Percentiles rank a stretch among this genome's conserved stretches.
phyloP scores from a whole-genome alignment of 2,113 vertebrate genomes.

The Hippocampus barbouri region DNA sequence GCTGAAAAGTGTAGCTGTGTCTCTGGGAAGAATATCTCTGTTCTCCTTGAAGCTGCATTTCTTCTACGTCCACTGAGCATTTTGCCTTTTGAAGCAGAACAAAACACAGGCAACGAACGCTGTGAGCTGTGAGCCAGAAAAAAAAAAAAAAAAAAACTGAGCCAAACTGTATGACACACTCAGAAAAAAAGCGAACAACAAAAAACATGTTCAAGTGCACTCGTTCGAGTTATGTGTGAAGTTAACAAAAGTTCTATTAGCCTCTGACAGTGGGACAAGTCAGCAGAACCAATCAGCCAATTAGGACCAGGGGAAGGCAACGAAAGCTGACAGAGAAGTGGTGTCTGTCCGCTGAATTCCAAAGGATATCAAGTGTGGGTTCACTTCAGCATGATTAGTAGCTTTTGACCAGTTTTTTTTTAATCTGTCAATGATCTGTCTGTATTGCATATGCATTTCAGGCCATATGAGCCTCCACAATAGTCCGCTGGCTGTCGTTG shows the following conservation, averaged over 20 bases:
- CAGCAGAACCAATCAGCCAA: neutral
- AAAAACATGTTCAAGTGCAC: neutral
- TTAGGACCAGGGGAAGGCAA: neutral
- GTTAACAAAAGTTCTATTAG: neutral
- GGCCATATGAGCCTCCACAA: neutral
- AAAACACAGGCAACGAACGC: neutral
- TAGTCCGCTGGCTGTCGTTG: neutral
- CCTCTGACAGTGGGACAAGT: neutral
- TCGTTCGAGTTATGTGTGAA: neutral
- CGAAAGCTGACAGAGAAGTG: neutral
- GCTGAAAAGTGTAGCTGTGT: constrained; percentile 22
- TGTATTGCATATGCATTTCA: neutral
- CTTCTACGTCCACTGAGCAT: constrained; percentile 24
- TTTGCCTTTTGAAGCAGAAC: constrained; percentile 9
- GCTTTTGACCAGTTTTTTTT: neutral
- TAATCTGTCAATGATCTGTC: neutral
- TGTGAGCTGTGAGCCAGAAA: neutral
- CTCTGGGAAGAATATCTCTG: constrained; percentile 30
- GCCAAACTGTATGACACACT: neutral
- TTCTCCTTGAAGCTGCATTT: constrained; percentile 37
- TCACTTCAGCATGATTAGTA: neutral
- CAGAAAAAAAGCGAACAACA: neutral
- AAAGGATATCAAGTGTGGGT: neutral
- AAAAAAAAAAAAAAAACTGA: neutral
- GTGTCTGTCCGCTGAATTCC: neutral